Base-by-base conservation (phyloP, 2,797 vertebrate species). In the Pelodytes ibericus region DNA sequence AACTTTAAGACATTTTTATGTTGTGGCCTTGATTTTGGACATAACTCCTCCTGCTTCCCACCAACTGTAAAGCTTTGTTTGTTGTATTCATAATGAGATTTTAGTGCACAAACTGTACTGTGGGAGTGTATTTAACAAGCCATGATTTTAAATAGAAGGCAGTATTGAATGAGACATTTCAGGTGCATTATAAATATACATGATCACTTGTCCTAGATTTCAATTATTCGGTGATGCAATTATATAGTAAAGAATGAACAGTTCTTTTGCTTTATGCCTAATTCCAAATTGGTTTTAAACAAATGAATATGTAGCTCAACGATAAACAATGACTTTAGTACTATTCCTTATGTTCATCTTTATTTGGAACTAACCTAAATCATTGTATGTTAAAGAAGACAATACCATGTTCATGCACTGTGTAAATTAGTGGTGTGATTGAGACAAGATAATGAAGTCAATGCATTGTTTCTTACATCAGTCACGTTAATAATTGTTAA, bases 151-250 rank as follows among this genome's bases (percentile, higher is more conserved):
- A 44, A 53, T 57, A 61, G 39, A 61, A 30, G n/a, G 25, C 36
- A 36, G 53, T 63, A 64, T 65, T 57, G 60, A 39, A 56, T 57
- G 22, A 39, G 60, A 29, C 60, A 73, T 47, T 56, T 72, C 51
- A 13, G 4, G 22, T 73, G 27, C 24, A 56, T 64, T 33, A 72
- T 72, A 73, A 73, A 73, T 64, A 73, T 73, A 63, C 60, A 73
- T 73, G 49, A 60, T 36, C 60, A 39, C 60, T 56, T 64, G 71
- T 39, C 71, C 71, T 53, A 73, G 71, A 64, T 64, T 64, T 73
- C 41, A 49, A 62, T 57, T 27, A 73, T 57, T 56, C 61, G 64
- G 62, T 59, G 56, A 73, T 73, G 20, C 29, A 73, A 64, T 73
- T 73, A 73, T 63, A 73, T 56, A 56, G 44, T 33, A 73, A 63